Evolutionary conservation across 2,797 vertebrate species (phyloP).

Genomic region (Xerus rutilus): DNA sequence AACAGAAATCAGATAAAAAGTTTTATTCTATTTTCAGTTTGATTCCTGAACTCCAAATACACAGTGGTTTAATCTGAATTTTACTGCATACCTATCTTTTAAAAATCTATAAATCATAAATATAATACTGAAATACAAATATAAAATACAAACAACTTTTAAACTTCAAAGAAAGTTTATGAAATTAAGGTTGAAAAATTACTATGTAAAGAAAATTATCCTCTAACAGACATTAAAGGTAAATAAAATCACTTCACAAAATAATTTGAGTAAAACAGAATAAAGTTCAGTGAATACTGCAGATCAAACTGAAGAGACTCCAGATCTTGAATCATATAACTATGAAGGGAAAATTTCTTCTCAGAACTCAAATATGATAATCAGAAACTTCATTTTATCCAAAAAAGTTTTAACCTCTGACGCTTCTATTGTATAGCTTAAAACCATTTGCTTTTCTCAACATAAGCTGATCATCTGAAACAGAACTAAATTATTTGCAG

Average conservation of each 20-base stretch:
- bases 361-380: not conserved
- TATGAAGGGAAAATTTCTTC: not conserved
- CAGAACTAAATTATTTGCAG: not conserved
- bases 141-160: not conserved
- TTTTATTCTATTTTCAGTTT: not conserved
- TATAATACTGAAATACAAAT: not conserved
- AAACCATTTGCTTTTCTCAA: constrained; percentile 20
- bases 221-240: not conserved
- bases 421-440: not conserved
- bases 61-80: not conserved
- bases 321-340: not conserved
- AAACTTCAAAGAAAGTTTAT: not conserved
- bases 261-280: not conserved
- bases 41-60: not conserved
- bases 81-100: not conserved
- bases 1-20: not conserved
- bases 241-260: constrained; percentile 41
- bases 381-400: constrained; percentile 14
- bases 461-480: constrained; percentile 2
- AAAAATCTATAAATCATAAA: constrained; percentile 10
- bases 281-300: not conserved
- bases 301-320: not conserved
- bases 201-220: not conserved
- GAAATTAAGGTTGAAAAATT: constrained; percentile 16
- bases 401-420: not conserved